Conservation (phyloP, 2,113 vertebrate species). For the Onychostruthus taczanowskii region DNA sequence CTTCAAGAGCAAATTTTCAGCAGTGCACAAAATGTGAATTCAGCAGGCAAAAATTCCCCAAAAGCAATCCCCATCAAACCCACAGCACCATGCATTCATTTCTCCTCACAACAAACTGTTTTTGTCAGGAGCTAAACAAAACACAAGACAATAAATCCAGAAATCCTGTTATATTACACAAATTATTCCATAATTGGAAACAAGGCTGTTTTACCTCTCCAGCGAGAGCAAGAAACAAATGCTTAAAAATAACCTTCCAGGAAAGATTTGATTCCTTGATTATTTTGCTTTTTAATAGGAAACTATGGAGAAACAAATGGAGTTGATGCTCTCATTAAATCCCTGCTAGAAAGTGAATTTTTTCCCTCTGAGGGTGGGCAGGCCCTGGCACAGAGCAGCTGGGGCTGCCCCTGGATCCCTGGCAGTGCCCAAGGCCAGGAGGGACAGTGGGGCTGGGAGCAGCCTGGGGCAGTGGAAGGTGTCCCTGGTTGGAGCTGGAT, state of each 20-base stretch:
- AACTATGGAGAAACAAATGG: not conserved
- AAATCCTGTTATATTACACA: conserved; percentile 30
- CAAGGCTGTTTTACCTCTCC: conserved; percentile 33
- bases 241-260: conserved; percentile 29
- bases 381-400: not conserved
- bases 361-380: accelerated
- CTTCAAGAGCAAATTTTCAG: conserved; percentile 11
- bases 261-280: conserved; percentile 35
- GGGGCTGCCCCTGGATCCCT: not conserved
- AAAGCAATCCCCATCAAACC: not conserved
- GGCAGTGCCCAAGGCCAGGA: accelerated
- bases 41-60: not conserved
- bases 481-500: not conserved
- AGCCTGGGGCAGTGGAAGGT: accelerated
- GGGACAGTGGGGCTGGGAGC: not conserved
- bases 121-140: conserved; percentile 28
- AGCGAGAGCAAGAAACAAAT: conserved; percentile 37
- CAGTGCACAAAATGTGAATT: conserved; percentile 17
- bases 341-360: not conserved
- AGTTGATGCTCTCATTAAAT: not conserved
- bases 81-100: not conserved
- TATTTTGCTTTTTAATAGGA: conserved; percentile 42
- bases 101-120: not conserved
- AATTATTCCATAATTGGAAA: conserved; percentile 50
- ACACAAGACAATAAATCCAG: conserved; percentile 24